Evolutionary conservation across 2,797 vertebrate species (phyloP), one percentile per base, ranked within the genome.

Genomic region (Salmo trutta): DNA sequence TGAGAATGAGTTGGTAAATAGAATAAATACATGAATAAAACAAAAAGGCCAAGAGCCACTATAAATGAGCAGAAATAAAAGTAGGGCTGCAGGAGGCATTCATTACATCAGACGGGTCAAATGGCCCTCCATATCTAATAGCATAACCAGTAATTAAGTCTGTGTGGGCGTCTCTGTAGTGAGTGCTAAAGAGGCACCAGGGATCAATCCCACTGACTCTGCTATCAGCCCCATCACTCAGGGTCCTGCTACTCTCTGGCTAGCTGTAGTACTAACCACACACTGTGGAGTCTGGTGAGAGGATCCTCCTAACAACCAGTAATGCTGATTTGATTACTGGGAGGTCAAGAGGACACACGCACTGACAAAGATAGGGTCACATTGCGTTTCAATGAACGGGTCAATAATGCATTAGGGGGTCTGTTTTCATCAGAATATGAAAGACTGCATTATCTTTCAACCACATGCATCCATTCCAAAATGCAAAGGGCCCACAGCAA

Each of bases 121-220:
- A 79, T 69, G 72, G 82, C 74, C 85, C 78, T 86, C 87, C 83
- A 87, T 74, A 84, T 77, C 75, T 86, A 83, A 83, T 72, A 82
- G 77, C 82, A 82, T 76, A 47, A 72, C 83, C 81, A 75, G 89
- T 14, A 12, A 47, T 47, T 12, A 47, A 47, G 41, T 47, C 29
- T 24, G 73, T 62, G 68, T 80, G 82, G 87, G 71, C 88, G 88
- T 85, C 84, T 83, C 77, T 14, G 41, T 71, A 81, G 78, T 31
- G 66, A 77, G 80, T 75, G 82, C 71, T 78, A 78, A 88, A 82
- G 79, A 83, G 62, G 65, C 86, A 14, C 76, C 0, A 0, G 84
- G 88, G 85, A 89, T 84, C 81, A 84, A 81, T 87, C 62, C 17
- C 79, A 54, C 21, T 27, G 77, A n/a, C 80, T 78, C 41, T 3